phyloP scores from a whole-genome alignment of 2,888 invertebrate species.

The Cephalotes varians region DNA sequence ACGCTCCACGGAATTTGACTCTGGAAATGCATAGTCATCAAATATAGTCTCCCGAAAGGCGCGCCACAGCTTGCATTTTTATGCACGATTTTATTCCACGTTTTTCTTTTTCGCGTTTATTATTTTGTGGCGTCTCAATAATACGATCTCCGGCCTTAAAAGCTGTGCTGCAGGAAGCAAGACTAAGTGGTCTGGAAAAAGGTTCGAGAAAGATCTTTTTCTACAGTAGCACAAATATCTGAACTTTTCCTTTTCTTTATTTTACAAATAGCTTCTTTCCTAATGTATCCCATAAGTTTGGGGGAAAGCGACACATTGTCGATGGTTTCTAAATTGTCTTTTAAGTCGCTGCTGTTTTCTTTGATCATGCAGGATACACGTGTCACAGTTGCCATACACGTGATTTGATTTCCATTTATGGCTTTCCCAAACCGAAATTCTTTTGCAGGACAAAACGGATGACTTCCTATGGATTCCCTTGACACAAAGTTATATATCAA shows the following conservation, averaged over 20 bases:
- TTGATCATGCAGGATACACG: not conserved
- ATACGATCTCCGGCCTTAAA: not conserved
- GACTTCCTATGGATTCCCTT: no score
- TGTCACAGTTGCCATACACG: no score
- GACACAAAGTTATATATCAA: not conserved
- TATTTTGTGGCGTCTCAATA: not conserved
- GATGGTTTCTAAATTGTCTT: no score
- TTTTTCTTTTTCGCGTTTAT: not conserved
- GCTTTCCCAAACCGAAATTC: no score
- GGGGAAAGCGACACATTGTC: no score
- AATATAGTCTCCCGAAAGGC: not conserved
- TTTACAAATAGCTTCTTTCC: no score
- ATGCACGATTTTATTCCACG: not conserved
- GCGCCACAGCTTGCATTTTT: not conserved
- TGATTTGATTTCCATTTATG: not conserved
- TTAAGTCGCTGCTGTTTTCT: not conserved
- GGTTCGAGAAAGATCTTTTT: not conserved
- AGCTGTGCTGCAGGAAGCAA: not conserved
- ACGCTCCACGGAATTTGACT: conserved; percentile 5
- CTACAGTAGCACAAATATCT: no score
- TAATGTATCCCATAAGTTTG: no score
- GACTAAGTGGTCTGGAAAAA: no score
- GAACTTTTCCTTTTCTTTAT: no score
- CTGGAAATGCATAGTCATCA: not conserved
- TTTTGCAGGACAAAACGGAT: no score